Evolutionary conservation across 2,113 vertebrate genomes (phyloP), one percentile per base, ranked within the genome.

Genomic region (Pipra filicauda): DNA sequence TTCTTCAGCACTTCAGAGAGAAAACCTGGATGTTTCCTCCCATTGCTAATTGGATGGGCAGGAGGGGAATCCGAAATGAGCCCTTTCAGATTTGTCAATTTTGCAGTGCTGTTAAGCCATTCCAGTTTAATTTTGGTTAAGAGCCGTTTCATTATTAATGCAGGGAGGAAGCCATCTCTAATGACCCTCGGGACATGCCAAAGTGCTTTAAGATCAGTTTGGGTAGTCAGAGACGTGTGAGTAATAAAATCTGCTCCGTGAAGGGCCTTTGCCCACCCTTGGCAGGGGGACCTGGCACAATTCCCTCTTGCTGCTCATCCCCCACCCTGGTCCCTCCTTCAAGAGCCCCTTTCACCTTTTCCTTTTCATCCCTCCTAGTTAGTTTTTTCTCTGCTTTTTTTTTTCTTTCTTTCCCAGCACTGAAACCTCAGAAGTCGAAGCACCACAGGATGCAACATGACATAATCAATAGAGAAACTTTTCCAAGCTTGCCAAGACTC

Each of bases 401-500:
- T 27, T 31, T 8, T 48, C 54, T 70, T 18, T 2, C 19, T 59
- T 70, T 23, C 58, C 30, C 71, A 74, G 58, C 69, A 55, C 17
- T 66, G 65, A 35, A 92, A 26, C 48, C 72, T 65, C 51, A 7
- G 2, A 73, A 96, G 52, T 82, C 67, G 72, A 91, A 65, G 61
- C 85, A 52, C 65, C 94, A 89, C 91, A 43, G 95, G 92, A 88
- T 97, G 95, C 94, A 62, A 76, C 91, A 79, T 97, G 97, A 98
- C 96, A 96, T 92, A 96, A 94, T 95, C 89, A 27, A 97, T 93
- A 77, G 71, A 95, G 84, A 90, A 97, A 96, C 96, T 97, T 97
- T 96, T 96, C 91, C 78, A 15, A 87, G 94, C 97, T 96, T 96
- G 96, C 97, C 97, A 97, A 97, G 95, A 52, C 85, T 94, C 95